Conservation (phyloP, 2,113 vertebrate species). For the Ariopsis seemanni region DNA sequence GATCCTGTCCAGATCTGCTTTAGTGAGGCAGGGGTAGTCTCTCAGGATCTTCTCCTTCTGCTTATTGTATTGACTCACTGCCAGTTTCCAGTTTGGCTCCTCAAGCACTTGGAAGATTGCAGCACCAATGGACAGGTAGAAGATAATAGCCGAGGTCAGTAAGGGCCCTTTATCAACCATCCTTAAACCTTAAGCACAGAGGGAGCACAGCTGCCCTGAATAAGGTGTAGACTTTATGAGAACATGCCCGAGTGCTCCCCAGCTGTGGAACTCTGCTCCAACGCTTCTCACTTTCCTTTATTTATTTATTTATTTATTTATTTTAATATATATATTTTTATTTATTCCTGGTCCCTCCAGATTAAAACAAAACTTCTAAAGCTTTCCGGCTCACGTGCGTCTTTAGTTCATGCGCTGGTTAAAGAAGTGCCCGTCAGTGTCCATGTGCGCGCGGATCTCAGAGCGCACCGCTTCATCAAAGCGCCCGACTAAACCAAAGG, state of each 20-base stretch:
- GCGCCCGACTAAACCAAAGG: conserved; percentile 3
- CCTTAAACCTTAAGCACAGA: conserved; percentile 68
- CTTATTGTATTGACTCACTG: conserved; percentile 74
- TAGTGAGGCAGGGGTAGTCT: conserved; percentile 84
- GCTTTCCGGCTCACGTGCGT: conserved; percentile 52
- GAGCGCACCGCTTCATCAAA: conserved; percentile 24
- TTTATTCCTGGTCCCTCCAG: too few species aligned
- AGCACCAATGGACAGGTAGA: conserved; percentile 97
- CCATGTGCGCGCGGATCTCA: neutral
- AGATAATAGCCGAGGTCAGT: conserved; percentile 95
- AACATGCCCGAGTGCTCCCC: neutral
- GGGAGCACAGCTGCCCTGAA: conserved; percentile 34
- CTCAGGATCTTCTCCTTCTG: conserved; percentile 81
- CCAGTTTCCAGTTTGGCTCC: conserved; percentile 88
- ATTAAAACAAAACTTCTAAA: neutral
- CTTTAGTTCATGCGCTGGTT: neutral
- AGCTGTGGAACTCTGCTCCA: neutral
- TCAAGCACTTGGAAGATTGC: conserved; percentile 97
- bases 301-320: too few species aligned
- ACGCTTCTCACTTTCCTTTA: neutral
- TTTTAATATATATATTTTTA: neutral
- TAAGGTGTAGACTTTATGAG: neutral
- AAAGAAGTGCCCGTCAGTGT: neutral
- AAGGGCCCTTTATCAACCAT: conserved; percentile 97
- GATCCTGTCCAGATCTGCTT: conserved; percentile 84